phyloP scores from a whole-genome alignment of 2,888 invertebrate species.

The Adelognathus sp. region DNA sequence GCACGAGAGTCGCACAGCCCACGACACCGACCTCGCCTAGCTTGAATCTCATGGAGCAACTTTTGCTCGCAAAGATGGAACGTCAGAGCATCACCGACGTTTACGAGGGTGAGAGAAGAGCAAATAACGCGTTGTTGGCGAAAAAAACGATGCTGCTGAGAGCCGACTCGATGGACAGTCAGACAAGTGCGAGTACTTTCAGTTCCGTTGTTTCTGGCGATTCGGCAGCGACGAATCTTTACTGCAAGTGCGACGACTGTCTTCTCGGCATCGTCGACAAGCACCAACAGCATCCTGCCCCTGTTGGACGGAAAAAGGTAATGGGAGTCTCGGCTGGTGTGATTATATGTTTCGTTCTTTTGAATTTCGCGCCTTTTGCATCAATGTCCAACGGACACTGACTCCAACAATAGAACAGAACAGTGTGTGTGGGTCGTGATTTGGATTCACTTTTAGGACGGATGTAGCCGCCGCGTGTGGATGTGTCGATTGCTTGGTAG shows the following conservation, averaged over 20 bases:
- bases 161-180: constrained; percentile 88
- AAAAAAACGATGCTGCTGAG: constrained; percentile 83
- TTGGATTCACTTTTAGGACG: no score
- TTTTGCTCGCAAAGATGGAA: constrained; percentile 92
- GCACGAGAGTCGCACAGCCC: constrained; percentile 76
- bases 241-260: constrained; percentile 93
- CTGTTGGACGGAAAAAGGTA: constrained; percentile 78
- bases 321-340: constrained; percentile 11
- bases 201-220: constrained; percentile 86
- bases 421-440: no score
- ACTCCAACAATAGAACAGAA: no score
- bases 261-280: constrained; percentile 91
- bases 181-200: constrained; percentile 84
- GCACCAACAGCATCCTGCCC: constrained; percentile 79
- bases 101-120: constrained; percentile 62
- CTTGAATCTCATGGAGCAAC: constrained; percentile 87
- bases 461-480: no score
- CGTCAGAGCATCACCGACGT: constrained; percentile 81
- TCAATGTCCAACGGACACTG: no score
- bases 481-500: no score
- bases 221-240: constrained; percentile 85
- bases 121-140: constrained; percentile 50
- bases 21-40: constrained; percentile 82
- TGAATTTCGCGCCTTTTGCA: no score
- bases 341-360: no score